Base-by-base conservation (phyloP, 1,140 invertebrate genomes). In the Ostrea edulis region DNA sequence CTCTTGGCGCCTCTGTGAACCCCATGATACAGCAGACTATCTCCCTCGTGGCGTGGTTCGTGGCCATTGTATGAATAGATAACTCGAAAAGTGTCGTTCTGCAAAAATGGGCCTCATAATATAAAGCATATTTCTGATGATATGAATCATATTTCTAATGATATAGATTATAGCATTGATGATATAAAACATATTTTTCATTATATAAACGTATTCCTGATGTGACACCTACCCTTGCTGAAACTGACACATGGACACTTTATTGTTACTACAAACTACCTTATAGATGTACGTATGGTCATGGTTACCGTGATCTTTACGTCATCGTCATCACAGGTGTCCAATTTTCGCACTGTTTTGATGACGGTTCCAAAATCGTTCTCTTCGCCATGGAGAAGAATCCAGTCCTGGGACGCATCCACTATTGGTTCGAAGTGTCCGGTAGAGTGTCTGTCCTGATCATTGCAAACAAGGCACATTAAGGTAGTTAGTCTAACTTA, bases 281-380 rank as follows among this genome's bases (percentile, higher is more conserved):
- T 44, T 2, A 1, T 44, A 2, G 35, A 44, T 44, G 35, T 44
- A 5, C 35, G 35, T 44, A 44, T 44, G 8, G 12, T 77, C 2
- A 12, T 77, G 5, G 2, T 77, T 84, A 90, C 89, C 85, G 86
- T 88, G 35, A 92, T 92, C 14, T 84, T 65, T 12, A 52, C 81
- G 65, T 92, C 91, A 65, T 92, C 77, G 2, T 84, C 29, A 86
- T 93, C 93, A 62, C 93, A 93, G 0, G 90, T 90, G 53, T 90
- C 85, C 51, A 93, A 77, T 25, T 87, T 85, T 51, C 92, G 71
- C 11, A 85, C 83, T 22, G 92, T 90, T 54, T 87, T 90, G 14
- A 93, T 82, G 12, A 91, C 87, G 3, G 92, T 93, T 51, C 87
- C 85, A 29, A 84, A 84, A 25, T 88, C 88, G 12, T 89, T 89